Conservation (phyloP, 2,888 invertebrate genomes). For the Oscheius sp. region DNA sequence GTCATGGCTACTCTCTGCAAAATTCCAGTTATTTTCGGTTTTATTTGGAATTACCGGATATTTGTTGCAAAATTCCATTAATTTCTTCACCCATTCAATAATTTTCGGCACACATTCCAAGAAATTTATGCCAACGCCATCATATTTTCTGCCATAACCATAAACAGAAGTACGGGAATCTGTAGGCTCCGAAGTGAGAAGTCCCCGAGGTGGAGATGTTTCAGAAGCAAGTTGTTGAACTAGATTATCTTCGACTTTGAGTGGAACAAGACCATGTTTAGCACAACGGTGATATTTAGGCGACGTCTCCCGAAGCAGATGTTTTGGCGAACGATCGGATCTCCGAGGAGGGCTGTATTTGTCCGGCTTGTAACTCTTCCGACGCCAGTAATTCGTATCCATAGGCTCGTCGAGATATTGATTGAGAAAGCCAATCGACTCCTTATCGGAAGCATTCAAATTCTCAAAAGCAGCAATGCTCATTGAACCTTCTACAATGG, state of each 20-base stretch:
- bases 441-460: background rate
- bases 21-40: background rate
- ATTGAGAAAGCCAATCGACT: constrained; percentile 9
- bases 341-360: background rate
- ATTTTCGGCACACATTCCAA: constrained; percentile 6
- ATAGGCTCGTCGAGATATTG: constrained; percentile 4
- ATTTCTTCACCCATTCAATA: background rate
- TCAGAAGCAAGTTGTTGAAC: background rate
- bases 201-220: too few relatives aligned
- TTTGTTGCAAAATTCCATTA: constrained; percentile 15
- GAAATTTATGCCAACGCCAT: constrained; percentile 10
- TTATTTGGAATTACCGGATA: constrained; percentile 11
- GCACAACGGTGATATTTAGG: constrained; percentile 1
- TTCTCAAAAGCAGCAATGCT: background rate
- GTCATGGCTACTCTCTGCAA: constrained; percentile 5
- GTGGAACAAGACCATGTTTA: constrained; percentile 15
- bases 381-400: constrained; percentile 9
- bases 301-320: background rate
- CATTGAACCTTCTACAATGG: background rate
- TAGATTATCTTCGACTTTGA: background rate
- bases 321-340: background rate
- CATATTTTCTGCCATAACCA: constrained; percentile 1
- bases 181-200: background rate
- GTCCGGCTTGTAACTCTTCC: constrained; percentile 19
- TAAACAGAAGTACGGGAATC: background rate